Conservation (phyloP, 1,140 invertebrate species). For the Drosophila arawakana region DNA sequence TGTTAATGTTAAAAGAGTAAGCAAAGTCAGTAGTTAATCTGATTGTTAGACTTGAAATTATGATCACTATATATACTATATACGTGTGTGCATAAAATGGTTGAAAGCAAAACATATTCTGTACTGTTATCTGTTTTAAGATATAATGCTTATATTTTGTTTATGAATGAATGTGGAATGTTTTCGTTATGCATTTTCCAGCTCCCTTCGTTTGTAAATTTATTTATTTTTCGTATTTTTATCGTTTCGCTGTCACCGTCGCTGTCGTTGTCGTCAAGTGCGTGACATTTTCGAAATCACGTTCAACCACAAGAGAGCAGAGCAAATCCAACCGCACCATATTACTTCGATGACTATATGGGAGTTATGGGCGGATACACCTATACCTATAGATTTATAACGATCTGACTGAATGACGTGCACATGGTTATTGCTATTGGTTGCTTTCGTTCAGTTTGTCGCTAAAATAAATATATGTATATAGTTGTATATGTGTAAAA, state of each 20-base stretch:
- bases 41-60: too few relatives aligned
- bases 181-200: slow-evolving; percentile 28
- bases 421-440: slow-evolving; percentile 48
- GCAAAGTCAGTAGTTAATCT: too few relatives aligned
- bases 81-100: too few relatives aligned
- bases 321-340: slow-evolving; percentile 51
- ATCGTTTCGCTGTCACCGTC: neutral
- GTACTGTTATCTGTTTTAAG: neutral
- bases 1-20: too few relatives aligned
- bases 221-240: slow-evolving; percentile 41
- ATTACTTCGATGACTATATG: slow-evolving; percentile 51
- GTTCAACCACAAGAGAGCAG: slow-evolving; percentile 60
- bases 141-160: neutral
- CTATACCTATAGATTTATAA: slow-evolving; percentile 47
- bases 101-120: too few relatives aligned
- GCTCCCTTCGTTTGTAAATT: slow-evolving; percentile 16
- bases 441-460: slow-evolving; percentile 12
- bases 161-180: slow-evolving; percentile 55
- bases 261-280: slow-evolving; percentile 37
- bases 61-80: too few relatives aligned
- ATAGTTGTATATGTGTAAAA: too few relatives aligned
- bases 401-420: slow-evolving; percentile 57
- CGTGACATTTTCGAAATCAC: slow-evolving; percentile 81
- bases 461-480: slow-evolving; percentile 8
- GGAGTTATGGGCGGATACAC: slow-evolving; percentile 40